Base-by-base conservation (phyloP, 2,888 invertebrate genomes). In the Cosmorhoe ocellata region DNA sequence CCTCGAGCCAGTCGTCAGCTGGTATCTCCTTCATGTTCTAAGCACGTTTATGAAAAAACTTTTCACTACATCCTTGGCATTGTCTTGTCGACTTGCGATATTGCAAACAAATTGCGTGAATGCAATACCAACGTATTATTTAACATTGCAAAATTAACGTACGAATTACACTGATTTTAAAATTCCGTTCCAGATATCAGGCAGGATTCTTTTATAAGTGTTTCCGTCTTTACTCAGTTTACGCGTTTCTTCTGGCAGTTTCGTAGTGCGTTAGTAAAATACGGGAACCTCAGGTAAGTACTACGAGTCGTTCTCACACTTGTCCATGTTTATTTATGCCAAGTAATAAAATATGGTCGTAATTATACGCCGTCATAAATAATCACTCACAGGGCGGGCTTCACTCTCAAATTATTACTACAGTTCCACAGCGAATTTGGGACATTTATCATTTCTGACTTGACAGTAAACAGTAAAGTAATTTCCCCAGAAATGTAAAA, bases 11-110 rank as follows among this genome's bases (percentile, higher is more conserved):
- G 75, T 74, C 84, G 88, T 81, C 89, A 89, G 85, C 87, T 89
- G 88, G 79, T 81, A 78, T 62, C 71, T 72, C 65, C 64, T 67
- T 67, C 62, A 59, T 73, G 74, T 72, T 74, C 75, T 76, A 78
- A 79, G 81, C 81, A 78, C 86, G 81, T 86, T 87, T 88, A 88
- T 87, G 87, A 90, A 89, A 87, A 88, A 88, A 86, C 78, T 86
- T 86, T 82, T 53, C 67, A 76, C 76, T 76, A 78, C 77, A 79
- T 81, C 79, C 79, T 79, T 81, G 74, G 73, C 80, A 80, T 79
- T 81, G 81, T 84, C 81, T 77, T 70, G 70, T 66, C 69, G 72
- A 69, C 72, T 75, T 42, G 33, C 38, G 37, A n/a, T n/a, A n/a
- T n/a, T n/a, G n/a, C n/a, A n/a, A 52, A 48, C 46, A 56, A 54